Evolutionary conservation across 2,113 vertebrate species (phyloP), one percentile per base, ranked within the genome.

Genomic region (Lasiurus borealis): DNA sequence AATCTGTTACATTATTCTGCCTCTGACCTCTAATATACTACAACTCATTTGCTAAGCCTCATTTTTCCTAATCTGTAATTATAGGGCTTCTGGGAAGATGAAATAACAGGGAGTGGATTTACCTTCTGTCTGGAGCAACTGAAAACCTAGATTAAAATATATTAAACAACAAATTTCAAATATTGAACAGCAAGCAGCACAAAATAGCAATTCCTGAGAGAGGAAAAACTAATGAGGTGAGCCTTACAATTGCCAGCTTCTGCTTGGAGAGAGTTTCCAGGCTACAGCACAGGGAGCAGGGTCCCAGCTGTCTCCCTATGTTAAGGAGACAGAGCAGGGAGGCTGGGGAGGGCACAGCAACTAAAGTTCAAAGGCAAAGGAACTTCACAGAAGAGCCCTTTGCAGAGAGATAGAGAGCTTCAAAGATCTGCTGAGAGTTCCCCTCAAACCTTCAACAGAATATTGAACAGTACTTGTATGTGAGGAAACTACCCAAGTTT

Each of bases 191-290:
- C 85, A 94, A 73, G 66, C 81, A 88, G 54, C 92, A 94, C 90
- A 88, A 96, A 95, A 85, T 9, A 95, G 85, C 76, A 90, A 72
- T 62, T 69, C 87, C 96, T 85, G 85, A 82, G 97, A 96, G 85
- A 82, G 72, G 72, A 88, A 73, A 73, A 96, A 85, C 71, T 93
- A 93, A 97, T 85, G 95, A 96, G 84, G 84, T 91, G 76, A 94
- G 82, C 52, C 92, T 85, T 93, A 25, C 13, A 5, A 64, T 57
- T 85, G 88, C 72, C 44, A 46, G 62, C 48, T 82, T 95, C 91
- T 93, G 90, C 85, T 80, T 91, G 21, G 80, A 85, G 93, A 96
- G 76, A 88, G 52, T 95, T 92, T 94, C 80, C 68, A 96, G 87
- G 76, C 78, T 90, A 44, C 21, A 76, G 81, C 87, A 85, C 54